These are phyloP conservation scores for Phocoena sinus DNA, from an alignment of 2,113 vertebrate genomes.

Conservation along the genomic window DNA sequence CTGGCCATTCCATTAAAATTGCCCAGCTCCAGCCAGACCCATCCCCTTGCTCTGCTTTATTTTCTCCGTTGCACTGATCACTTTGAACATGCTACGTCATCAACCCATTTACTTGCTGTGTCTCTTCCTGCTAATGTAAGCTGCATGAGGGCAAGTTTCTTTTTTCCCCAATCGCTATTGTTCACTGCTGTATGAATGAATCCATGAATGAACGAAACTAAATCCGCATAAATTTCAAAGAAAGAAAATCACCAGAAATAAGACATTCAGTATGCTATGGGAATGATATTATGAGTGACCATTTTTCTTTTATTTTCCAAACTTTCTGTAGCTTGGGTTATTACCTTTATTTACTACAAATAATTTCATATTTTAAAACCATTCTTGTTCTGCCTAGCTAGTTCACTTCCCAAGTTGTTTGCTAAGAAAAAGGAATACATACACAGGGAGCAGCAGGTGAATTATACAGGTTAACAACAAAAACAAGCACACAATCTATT, in stretches of 20 bases:
- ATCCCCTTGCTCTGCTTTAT: not conserved
- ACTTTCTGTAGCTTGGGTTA: not conserved
- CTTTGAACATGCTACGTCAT: not conserved
- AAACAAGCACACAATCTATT: not conserved
- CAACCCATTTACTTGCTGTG: not conserved
- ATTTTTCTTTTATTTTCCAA: not conserved
- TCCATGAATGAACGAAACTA: not conserved
- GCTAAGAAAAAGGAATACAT: not conserved
- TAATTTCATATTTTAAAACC: not conserved
- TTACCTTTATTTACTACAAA: conserved; percentile 7
- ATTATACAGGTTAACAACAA: not conserved
- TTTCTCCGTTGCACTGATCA: not conserved
- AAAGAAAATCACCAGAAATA: not conserved
- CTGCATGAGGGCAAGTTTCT: not conserved
- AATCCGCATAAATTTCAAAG: not conserved
- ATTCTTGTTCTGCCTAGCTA: not conserved
- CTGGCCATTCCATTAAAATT: not conserved
- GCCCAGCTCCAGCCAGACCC: rapidly evolving
- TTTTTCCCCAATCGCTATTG: not conserved
- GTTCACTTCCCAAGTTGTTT: conserved; percentile 6
- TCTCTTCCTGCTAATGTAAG: no score
- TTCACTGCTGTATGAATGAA: not conserved
- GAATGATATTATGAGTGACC: not conserved
- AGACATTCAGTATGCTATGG: not conserved
- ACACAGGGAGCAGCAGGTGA: not conserved